Percentiles rank a stretch among this genome's conserved stretches.
phyloP scores from a whole-genome alignment of 2,113 vertebrate species.

The Eptesicus fuscus region DNA sequence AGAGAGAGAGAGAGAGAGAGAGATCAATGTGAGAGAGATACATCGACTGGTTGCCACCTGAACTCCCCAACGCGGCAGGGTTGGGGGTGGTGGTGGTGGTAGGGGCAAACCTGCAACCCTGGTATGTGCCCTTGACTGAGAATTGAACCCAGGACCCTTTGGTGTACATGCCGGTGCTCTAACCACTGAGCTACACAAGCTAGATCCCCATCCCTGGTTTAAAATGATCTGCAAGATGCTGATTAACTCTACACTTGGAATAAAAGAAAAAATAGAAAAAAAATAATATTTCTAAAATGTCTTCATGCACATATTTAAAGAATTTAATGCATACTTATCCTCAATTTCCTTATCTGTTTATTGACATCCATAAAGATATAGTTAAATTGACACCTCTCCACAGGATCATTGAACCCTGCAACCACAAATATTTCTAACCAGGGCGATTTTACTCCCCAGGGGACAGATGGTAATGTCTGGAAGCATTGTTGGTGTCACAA shows the following conservation, averaged over 20 bases:
- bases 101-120: too few relatives aligned
- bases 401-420: background rate
- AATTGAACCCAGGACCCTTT: too few relatives aligned
- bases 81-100: too few relatives aligned
- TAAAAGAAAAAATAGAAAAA: background rate
- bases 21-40: too few relatives aligned
- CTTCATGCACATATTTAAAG: background rate
- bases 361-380: background rate
- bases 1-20: too few relatives aligned
- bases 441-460: fast-evolving
- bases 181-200: too few relatives aligned
- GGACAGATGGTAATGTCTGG: background rate
- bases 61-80: too few relatives aligned
- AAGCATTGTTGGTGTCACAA: background rate
- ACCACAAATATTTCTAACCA: background rate
- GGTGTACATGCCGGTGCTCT: too few relatives aligned
- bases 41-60: too few relatives aligned
- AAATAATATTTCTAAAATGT: background rate
- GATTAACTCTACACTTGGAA: background rate
- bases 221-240: background rate
- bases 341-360: background rate
- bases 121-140: too few relatives aligned
- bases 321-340: background rate
- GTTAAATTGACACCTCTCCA: background rate
- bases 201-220: too few relatives aligned